A percentile compares a stretch with the other conserved stretches of the same genome.
Evolutionary conservation across 2,888 invertebrate species (phyloP).

Genomic region (Chaetogeoica ovagalla): DNA sequence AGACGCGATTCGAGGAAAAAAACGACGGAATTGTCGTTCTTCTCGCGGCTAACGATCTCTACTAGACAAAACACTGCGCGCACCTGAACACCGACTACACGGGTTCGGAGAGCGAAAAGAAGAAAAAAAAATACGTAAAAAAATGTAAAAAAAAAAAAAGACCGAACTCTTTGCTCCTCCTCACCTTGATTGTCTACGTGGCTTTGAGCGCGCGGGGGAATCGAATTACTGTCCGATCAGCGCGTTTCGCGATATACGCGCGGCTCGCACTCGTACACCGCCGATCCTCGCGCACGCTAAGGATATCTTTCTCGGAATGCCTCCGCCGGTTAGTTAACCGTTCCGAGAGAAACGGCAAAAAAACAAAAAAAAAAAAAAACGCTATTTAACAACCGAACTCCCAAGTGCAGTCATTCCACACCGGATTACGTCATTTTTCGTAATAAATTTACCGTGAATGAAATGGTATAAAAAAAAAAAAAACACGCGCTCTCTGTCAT

Average conservation of each 20-base stretch:
- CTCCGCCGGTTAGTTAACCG: conserved; percentile 6
- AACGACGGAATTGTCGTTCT: background rate
- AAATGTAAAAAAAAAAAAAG: conserved; percentile 2
- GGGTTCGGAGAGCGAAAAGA: too few relatives aligned
- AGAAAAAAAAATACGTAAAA: background rate
- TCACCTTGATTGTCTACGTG: conserved; percentile 52
- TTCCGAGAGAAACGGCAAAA: conserved; percentile 15
- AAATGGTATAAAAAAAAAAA: conserved; percentile 27
- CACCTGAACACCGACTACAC: too few relatives aligned
- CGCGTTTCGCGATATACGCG: background rate
- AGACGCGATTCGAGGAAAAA: background rate
- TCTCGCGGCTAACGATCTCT: background rate
- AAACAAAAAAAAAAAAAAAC: background rate
- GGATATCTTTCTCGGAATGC: conserved; percentile 47
- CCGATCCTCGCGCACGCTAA: conserved; percentile 17
- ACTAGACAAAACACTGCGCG: conserved; percentile 50
- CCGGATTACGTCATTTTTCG: conserved; percentile 48
- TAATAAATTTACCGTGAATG: conserved; percentile 44
- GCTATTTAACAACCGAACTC: conserved; percentile 26
- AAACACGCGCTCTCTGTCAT: conserved; percentile 5
- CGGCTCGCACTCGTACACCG: conserved; percentile 38
- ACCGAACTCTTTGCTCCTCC: background rate
- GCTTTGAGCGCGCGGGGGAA: conserved; percentile 30
- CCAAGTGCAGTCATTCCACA: conserved; percentile 38
- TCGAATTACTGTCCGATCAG: conserved; percentile 51